These are phyloP conservation scores for Sebastes paucispinis DNA, from an alignment of 2,797 vertebrate genomes.

Conservation along the genomic window DNA sequence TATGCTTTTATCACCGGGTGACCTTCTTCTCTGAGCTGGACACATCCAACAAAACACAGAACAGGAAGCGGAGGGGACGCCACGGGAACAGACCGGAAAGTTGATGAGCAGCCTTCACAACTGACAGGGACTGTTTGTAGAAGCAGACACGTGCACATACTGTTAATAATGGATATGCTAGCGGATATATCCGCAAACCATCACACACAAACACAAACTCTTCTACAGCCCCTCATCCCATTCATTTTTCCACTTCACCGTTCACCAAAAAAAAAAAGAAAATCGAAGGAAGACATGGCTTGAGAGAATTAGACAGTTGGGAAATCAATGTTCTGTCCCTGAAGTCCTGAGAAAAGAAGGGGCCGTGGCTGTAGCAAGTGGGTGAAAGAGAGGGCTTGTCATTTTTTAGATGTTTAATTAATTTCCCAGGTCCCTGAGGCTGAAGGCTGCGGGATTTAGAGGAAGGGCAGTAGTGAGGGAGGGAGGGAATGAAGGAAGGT, in stretches of 20 bases:
- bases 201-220: background rate
- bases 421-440: constrained; percentile 51
- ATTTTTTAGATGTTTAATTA: constrained; percentile 71
- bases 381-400: constrained; percentile 51
- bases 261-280: constrained; percentile 1
- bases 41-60: constrained; percentile 24
- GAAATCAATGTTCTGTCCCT: constrained; percentile 61
- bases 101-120: constrained; percentile 46
- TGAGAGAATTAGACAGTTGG: constrained; percentile 56
- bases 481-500: background rate
- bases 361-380: constrained; percentile 14
- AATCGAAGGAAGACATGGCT: constrained; percentile 24
- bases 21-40: constrained; percentile 53
- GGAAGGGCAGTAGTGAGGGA: constrained; percentile 4
- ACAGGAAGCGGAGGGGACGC: background rate
- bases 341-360: constrained; percentile 16
- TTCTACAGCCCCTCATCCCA: background rate
- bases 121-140: constrained; percentile 23
- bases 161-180: constrained; percentile 2
- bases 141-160: background rate
- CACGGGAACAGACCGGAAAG: constrained; percentile 26
- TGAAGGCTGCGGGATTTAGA: constrained; percentile 24
- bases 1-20: constrained; percentile 1
- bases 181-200: constrained; percentile 1
- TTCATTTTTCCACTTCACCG: constrained; percentile 9